Evolutionary conservation across 2,113 vertebrate species (phyloP).

Genomic region (Brienomyrus brachyistius): DNA sequence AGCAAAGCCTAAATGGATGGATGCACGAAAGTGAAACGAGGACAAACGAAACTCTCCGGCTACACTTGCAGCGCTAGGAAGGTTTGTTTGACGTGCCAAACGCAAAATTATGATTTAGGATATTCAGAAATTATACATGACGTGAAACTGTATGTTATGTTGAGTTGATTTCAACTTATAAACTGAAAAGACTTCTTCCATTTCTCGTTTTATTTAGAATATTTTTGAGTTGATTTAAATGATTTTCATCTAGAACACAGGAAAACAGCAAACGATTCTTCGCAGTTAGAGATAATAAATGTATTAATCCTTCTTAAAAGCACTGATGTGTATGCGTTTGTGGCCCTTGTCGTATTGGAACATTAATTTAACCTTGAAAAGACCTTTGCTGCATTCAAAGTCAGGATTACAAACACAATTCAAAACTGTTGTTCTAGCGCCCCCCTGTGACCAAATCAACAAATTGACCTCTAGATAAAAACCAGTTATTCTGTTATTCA

Average conservation of each 20-base stretch:
- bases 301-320: background rate
- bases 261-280: background rate
- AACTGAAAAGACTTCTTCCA: background rate
- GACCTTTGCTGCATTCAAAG: background rate
- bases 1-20: background rate
- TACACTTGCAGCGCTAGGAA: background rate
- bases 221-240: background rate
- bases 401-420: background rate
- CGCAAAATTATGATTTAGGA: background rate
- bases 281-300: background rate
- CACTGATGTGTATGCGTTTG: background rate
- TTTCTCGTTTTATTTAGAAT: background rate
- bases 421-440: background rate
- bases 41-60: background rate
- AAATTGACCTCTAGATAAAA: background rate
- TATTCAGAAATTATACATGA: background rate
- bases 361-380: conserved; percentile 8
- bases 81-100: background rate
- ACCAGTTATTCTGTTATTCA: background rate
- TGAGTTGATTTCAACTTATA: background rate
- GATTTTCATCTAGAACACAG: background rate
- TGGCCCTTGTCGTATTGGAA: background rate
- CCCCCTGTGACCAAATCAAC: background rate
- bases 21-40: background rate
- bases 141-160: background rate